Evolutionary conservation across 2,113 vertebrate species (phyloP).

Genomic region (human (Homo sapiens)): GRCh38 chr5:122580501-122581000

Average conservation of each 20-base stretch:
- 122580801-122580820: not conserved
- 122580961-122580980: not conserved
- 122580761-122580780: not conserved
- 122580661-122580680: not conserved
- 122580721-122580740: not conserved
- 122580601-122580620: not conserved
- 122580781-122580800: not conserved
- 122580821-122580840: not conserved
- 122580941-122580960: not conserved
- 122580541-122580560: not conserved
- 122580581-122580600: not conserved
- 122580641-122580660: not conserved
- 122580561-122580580: not conserved
- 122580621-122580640: not conserved
- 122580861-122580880: not conserved
- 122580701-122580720: not conserved
- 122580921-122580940: not conserved
- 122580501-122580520: not conserved
- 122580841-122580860: not conserved
- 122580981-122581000: not conserved
- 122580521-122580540: not conserved
- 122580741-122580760: not conserved
- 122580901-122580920: not conserved
- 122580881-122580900: not conserved
- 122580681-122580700: not conserved